Percentiles rank a stretch among this genome's conserved stretches.
Conservation (phyloP, 30 jellyfish, hydroid and myxozoan species). For the Mastigias papua region DNA sequence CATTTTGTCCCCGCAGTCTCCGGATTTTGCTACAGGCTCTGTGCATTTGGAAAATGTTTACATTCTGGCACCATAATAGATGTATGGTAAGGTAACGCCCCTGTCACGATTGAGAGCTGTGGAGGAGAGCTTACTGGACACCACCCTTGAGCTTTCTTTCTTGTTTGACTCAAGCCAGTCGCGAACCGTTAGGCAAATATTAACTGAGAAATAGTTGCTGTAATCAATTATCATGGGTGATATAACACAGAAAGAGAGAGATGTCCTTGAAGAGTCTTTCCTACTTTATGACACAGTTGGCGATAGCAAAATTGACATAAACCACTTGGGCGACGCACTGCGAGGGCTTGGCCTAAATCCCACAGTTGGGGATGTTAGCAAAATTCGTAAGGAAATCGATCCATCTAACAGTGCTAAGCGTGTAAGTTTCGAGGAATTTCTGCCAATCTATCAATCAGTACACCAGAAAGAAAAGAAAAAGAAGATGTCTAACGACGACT, state of each 20-base stretch:
- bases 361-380: conserved; percentile 89
- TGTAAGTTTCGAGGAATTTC: conserved; percentile 89
- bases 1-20: no score
- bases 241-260: conserved; percentile 90
- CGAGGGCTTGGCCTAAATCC: conserved; percentile 99
- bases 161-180: neutral
- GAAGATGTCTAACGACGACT: conserved; percentile 77
- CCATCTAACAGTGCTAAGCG: conserved; percentile 82
- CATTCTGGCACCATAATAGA: no score
- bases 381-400: conserved; percentile 86
- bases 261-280: conserved; percentile 88
- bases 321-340: conserved; percentile 89
- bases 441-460: conserved; percentile 90
- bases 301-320: conserved; percentile 89
- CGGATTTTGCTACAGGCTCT: no score
- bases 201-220: neutral
- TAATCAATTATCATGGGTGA: conserved; percentile 68
- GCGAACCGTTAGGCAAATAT: conserved; percentile 3
- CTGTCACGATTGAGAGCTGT: neutral
- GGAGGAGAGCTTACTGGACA: conserved; percentile 27
- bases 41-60: no score
- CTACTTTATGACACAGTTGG: conserved; percentile 93
- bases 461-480: conserved; percentile 78
- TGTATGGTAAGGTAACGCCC: neutral
- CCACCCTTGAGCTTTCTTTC: conserved; percentile 8